Conservation (phyloP, 2,797 vertebrate genomes). For the Podarcis lilfordi region DNA sequence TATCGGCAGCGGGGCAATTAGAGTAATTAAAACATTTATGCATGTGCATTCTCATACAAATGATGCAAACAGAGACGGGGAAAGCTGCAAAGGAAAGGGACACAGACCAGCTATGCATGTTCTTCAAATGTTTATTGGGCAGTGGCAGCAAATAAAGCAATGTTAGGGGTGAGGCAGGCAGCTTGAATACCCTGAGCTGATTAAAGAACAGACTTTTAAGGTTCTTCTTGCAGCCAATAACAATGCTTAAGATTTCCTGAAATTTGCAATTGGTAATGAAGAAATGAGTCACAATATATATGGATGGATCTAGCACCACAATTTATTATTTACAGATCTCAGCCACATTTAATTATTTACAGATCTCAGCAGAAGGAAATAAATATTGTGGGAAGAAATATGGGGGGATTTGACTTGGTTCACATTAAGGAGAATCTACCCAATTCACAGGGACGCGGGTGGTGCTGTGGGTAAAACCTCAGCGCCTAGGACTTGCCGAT, state of each 20-base stretch:
- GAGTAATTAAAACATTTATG: constrained; percentile 56
- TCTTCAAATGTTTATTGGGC: constrained; percentile 17
- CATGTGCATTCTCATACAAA: not conserved
- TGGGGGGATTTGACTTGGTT: too few relatives aligned
- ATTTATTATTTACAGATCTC: too few relatives aligned
- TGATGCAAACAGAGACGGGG: not conserved
- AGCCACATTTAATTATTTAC: too few relatives aligned
- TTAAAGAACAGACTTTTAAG: not conserved
- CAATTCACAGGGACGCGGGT: too few relatives aligned
- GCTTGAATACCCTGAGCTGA: constrained; percentile 23
- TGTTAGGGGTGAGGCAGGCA: not conserved
- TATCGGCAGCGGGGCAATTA: constrained; percentile 41
- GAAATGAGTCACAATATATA: too few relatives aligned
- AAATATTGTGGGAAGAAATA: too few relatives aligned
- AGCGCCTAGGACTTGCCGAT: too few relatives aligned
- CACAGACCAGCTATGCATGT: not conserved
- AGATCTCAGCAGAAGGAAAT: too few relatives aligned
- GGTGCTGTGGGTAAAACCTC: too few relatives aligned
- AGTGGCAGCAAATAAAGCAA: not conserved
- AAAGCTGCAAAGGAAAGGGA: not conserved
- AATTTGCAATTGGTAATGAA: not conserved
- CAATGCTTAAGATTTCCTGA: not conserved
- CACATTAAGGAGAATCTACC: too few relatives aligned
- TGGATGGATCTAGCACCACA: too few relatives aligned
- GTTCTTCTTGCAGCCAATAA: not conserved